Conservation (phyloP, 30 jellyfish, hydroid and myxozoan genomes). For the Pelagia noctiluca region DNA sequence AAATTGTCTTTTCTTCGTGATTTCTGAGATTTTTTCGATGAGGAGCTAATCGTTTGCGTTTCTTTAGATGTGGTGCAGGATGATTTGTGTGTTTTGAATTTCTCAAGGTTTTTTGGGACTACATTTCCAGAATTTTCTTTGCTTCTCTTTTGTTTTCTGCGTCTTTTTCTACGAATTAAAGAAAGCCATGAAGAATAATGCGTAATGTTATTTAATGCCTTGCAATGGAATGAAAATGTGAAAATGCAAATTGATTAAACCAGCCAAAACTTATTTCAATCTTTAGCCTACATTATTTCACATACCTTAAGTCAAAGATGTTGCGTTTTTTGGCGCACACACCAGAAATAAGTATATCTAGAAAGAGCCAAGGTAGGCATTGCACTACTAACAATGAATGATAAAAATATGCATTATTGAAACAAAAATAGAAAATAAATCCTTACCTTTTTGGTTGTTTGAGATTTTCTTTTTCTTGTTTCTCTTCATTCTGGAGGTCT, state of each 20-base stretch:
- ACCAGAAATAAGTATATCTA: background rate
- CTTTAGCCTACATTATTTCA: background rate
- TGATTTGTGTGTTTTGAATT: background rate
- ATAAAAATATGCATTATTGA: too few species aligned
- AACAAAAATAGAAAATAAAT: too few species aligned
- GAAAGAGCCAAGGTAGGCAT: too few species aligned
- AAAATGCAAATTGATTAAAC: background rate
- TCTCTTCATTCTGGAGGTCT: too few species aligned
- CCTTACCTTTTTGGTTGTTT: background rate
- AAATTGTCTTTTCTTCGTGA: conserved; percentile 33
- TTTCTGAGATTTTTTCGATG: background rate
- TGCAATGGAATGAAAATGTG: background rate
- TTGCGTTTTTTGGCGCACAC: background rate
- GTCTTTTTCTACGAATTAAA: conserved; percentile 5
- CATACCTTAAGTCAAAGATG: background rate
- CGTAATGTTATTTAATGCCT: background rate
- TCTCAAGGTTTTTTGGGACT: background rate
- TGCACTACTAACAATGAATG: too few species aligned
- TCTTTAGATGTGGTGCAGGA: conserved; percentile 9
- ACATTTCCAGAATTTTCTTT: background rate
- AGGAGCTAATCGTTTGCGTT: conserved; percentile 20
- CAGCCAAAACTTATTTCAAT: background rate
- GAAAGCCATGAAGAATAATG: background rate
- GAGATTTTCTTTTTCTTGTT: background rate
- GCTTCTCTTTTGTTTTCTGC: background rate